These are phyloP conservation scores for Orientallactaga sibirica DNA, from an alignment of 2,797 vertebrate genomes.

Conservation along the genomic window DNA sequence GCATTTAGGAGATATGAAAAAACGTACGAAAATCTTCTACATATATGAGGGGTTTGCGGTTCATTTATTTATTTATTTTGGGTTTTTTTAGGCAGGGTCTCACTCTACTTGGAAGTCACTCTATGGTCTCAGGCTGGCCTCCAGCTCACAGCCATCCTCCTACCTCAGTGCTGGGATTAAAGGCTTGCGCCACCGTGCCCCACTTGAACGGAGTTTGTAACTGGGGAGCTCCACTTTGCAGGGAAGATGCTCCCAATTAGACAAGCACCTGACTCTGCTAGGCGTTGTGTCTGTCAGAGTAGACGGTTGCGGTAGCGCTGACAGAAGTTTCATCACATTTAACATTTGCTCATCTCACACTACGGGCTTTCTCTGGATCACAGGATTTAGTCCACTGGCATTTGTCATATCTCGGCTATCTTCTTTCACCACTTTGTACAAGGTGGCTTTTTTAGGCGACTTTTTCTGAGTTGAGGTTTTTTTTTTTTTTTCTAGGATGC, in stretches of 20 bases:
- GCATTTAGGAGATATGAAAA: too few species aligned
- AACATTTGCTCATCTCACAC: constrained; percentile 73
- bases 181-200: too few species aligned
- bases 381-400: constrained; percentile 72
- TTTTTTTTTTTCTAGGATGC: constrained; percentile 82
- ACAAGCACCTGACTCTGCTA: constrained; percentile 52
- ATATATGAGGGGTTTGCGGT: too few species aligned
- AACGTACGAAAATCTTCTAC: too few species aligned
- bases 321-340: constrained; percentile 68
- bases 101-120: too few species aligned
- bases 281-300: constrained; percentile 64
- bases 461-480: constrained; percentile 81
- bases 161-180: too few species aligned
- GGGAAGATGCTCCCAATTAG: background rate
- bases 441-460: constrained; percentile 77
- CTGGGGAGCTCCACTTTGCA: background rate
- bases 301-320: constrained; percentile 46
- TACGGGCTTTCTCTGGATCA: constrained; percentile 52
- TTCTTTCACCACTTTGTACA: constrained; percentile 77
- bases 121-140: too few species aligned
- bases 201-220: background rate
- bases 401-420: constrained; percentile 78
- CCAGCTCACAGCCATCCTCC: too few species aligned
- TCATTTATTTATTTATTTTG: too few species aligned
- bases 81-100: too few species aligned